Base-by-base conservation (phyloP, 2,113 vertebrate species). In the Lonchura striata region DNA sequence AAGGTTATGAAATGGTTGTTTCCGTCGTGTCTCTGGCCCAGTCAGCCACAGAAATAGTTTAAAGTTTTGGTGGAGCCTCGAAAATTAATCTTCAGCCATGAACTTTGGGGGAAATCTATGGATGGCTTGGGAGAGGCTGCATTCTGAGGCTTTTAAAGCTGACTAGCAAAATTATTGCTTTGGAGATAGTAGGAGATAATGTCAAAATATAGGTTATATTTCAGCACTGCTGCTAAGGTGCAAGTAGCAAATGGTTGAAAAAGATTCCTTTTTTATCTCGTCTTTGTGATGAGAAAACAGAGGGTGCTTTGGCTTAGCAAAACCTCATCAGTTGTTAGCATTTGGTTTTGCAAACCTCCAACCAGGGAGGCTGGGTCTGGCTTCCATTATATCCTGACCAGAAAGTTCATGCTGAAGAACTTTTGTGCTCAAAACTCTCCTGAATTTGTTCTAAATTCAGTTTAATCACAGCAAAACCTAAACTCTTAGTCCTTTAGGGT, bases 1-100 rank as follows among this genome's bases (percentile, higher is more conserved):
- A 88, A 94, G 80, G 72, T 88, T 93, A 61, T 92, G 88, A 86
- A 92, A 72, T 57, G 76, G 86, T 68, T 94, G 69, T 95, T 96
- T 93, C 92, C 31, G 7, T 93, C 53, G 8, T 76, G 69, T 82
- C 76, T 82, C 76, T 95, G 90, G 94, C 82, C 90, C 82, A 94
- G 83, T 79, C 82, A 92, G 93, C 94, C 94, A 86, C 92, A 95
- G 60, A 83, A 94, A 94, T 88, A 90, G 60, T 91, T 90, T 52
- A 78, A 82, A 95, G 77, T 92, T 94, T 94, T 96, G 80, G 68
- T 95, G 88, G 90, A 92, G 93, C 88, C 88, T 95, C 2, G 37
- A 69, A 95, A 92, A 88, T 75, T 88, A 37, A 84, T 94, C 89
- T 96, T 86, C 65, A 91, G 60, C 81, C 74, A 53, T 57, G 81